Conservation (phyloP, 2,797 vertebrate species). For the Microctenopoma steveboyesi region DNA sequence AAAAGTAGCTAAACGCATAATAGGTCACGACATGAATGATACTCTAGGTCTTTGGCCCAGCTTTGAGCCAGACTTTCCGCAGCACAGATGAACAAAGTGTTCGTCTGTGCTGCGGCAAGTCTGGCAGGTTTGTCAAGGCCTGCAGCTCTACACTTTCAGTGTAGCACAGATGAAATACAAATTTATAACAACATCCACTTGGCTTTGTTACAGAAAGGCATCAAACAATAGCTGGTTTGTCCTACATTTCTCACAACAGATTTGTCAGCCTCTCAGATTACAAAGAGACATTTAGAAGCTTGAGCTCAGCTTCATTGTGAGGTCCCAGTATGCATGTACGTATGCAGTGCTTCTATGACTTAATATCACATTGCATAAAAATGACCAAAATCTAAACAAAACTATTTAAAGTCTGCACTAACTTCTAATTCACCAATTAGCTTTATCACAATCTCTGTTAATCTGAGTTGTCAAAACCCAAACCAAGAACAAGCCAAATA, state of each 20-base stretch:
- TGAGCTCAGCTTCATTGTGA: conserved; percentile 32
- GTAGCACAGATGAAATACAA: conserved; percentile 13
- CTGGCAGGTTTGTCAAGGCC: no score
- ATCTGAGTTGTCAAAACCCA: neutral
- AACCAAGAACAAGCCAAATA: conserved; percentile 7
- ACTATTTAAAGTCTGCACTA: neutral
- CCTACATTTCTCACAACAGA: conserved; percentile 52
- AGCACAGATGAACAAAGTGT: conserved; percentile 2
- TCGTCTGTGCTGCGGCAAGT: no score
- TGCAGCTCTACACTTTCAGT: conserved; percentile 7
- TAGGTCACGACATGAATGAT: neutral
- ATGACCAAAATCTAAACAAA: neutral
- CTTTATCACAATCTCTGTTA: neutral
- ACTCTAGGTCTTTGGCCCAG: neutral
- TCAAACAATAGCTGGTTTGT: conserved; percentile 41
- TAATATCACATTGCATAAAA: conserved; percentile 11
- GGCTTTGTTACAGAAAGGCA: conserved; percentile 21
- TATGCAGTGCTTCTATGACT: conserved; percentile 12
- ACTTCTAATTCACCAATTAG: neutral
- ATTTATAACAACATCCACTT: conserved; percentile 10
- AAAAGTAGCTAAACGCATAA: neutral
- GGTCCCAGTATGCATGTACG: neutral
- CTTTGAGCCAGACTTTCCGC: neutral
- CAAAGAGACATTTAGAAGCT: conserved; percentile 54
- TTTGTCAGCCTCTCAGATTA: conserved; percentile 37